Percentiles rank a stretch among this genome's conserved stretches.
Conservation (phyloP, 2,113 vertebrate genomes). For the Elanoides forficatus region DNA sequence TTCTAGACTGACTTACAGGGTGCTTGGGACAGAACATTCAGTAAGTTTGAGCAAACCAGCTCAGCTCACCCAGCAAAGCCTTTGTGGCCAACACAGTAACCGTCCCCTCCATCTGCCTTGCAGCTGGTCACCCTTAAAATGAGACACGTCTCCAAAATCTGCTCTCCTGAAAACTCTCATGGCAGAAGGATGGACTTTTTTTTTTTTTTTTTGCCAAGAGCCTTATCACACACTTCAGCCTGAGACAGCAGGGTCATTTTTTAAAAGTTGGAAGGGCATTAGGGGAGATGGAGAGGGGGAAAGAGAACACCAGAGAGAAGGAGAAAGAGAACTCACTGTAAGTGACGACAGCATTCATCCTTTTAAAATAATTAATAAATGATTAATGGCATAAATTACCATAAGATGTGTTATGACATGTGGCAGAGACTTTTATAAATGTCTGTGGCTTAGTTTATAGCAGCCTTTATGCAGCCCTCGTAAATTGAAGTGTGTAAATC, state of each 20-base stretch:
- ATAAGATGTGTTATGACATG: conserved; percentile 63
- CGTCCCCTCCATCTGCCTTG: not conserved
- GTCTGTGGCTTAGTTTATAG: conserved; percentile 51
- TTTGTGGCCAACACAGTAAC: accelerated
- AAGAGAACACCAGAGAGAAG: not conserved
- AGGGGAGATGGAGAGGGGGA: not conserved
- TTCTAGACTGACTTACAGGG: accelerated
- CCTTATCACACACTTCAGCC: not conserved
- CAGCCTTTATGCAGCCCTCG: conserved; percentile 48
- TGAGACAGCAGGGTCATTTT: not conserved
- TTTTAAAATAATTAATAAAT: conserved; percentile 49
- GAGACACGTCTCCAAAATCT: accelerated
- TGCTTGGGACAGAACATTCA: not conserved
- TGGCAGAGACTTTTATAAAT: conserved; percentile 63
- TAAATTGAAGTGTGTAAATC: conserved; percentile 66
- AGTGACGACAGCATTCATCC: not conserved
- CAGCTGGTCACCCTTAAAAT: not conserved
- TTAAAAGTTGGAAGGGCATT: not conserved
- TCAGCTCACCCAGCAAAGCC: not conserved
- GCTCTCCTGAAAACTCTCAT: not conserved
- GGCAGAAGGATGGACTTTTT: not conserved
- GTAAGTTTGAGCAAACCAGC: not conserved
- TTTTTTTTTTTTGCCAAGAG: not conserved
- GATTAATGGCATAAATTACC: conserved; percentile 56
- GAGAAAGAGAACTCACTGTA: not conserved